Evolutionary conservation across 2,888 invertebrate genomes (phyloP).

Genomic region (Drosophila maculinotata): DNA sequence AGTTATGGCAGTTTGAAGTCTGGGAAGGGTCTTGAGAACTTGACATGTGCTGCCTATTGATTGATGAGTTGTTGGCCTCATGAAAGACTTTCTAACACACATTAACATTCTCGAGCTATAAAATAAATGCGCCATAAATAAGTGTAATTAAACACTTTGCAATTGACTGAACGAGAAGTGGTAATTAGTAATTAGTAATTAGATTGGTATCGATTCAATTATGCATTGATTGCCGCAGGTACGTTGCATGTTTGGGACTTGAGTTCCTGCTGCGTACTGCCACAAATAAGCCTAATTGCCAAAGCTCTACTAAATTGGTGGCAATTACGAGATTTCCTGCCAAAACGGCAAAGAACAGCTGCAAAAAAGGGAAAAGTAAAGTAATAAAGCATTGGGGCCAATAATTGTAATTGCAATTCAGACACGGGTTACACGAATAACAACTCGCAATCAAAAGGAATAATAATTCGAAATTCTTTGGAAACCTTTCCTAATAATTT

Average conservation of each 20-base stretch:
- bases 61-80: no score
- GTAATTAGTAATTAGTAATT: conserved; percentile 20
- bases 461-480: conserved; percentile 63
- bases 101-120: not conserved
- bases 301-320: conserved; percentile 59
- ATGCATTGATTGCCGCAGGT: conserved; percentile 29
- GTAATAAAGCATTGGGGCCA: conserved; percentile 9
- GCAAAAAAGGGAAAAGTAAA: conserved; percentile 20
- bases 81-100: no score
- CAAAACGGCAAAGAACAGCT: conserved; percentile 58
- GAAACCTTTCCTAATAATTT: conserved; percentile 59
- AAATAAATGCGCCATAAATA: no score
- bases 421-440: conserved; percentile 34
- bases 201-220: conserved; percentile 30
- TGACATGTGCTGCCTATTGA: no score
- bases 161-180: conserved; percentile 2
- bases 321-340: conserved; percentile 71
- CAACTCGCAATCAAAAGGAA: conserved; percentile 42
- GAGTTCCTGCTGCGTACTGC: not conserved
- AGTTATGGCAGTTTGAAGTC: no score
- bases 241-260: conserved; percentile 22
- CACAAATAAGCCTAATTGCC: conserved; percentile 53
- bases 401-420: conserved; percentile 51
- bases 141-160: conserved; percentile 23
- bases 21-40: no score